Conservation (phyloP, 2,797 vertebrate genomes). For the Helicolenus hilgendorfi region DNA sequence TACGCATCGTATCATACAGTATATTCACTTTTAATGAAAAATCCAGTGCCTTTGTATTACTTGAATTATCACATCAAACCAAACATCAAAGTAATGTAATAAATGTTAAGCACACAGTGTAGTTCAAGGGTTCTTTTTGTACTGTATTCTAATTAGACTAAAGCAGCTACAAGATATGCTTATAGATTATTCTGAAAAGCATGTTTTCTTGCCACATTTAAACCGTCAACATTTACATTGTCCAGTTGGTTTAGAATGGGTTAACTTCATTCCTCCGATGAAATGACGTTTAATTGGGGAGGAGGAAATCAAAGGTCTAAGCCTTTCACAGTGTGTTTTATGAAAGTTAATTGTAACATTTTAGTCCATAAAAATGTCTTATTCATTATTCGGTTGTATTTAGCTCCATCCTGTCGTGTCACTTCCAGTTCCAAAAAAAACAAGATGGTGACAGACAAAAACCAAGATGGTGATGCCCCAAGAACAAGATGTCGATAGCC, state of each 20-base stretch:
- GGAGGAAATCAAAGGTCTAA: background rate
- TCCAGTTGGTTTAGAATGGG: background rate
- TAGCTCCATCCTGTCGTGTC: no score
- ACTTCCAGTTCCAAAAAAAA: no score
- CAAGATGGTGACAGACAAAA: no score
- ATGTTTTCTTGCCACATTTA: background rate
- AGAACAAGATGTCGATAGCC: accelerated
- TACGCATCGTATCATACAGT: background rate
- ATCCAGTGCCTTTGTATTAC: background rate
- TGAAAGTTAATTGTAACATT: no score
- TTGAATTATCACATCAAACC: background rate
- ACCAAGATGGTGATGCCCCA: accelerated
- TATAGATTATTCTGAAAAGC: background rate
- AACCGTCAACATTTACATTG: background rate
- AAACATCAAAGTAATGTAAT: background rate
- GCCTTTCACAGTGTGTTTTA: background rate
- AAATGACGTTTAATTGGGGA: background rate
- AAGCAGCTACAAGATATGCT: background rate
- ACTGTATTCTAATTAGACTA: background rate
- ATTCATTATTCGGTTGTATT: no score
- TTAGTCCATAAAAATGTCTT: no score
- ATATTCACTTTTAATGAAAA: background rate
- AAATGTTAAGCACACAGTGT: background rate
- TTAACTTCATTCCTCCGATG: background rate
- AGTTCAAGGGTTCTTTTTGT: background rate